Percentiles rank a stretch among this genome's conserved stretches.
These are phyloP conservation scores for Penaeus indicus DNA, from an alignment of 1,140 invertebrate species.

Conservation along the genomic window DNA sequence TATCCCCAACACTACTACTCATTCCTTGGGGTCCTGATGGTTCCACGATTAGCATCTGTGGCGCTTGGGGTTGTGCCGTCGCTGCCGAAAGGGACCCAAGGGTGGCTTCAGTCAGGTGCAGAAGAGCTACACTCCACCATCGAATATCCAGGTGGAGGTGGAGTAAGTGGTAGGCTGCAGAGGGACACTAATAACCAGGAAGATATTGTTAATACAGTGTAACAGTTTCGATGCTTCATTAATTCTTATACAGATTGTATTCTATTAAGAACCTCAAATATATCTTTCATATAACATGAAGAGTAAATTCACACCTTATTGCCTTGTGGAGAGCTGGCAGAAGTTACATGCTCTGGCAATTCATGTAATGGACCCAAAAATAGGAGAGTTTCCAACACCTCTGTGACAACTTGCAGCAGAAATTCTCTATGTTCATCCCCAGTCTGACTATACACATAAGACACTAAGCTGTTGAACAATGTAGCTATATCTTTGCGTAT, in stretches of 20 bases:
- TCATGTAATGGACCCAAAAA: constrained; percentile 43
- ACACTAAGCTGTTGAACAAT: constrained; percentile 1
- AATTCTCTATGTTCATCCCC: constrained; percentile 16
- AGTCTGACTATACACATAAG: not conserved
- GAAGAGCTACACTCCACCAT: constrained; percentile 67
- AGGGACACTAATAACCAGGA: constrained; percentile 64
- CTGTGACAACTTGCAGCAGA: not conserved
- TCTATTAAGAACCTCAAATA: not conserved
- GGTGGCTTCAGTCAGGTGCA: constrained; percentile 43
- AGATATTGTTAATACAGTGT: not conserved
- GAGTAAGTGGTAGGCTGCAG: constrained; percentile 67
- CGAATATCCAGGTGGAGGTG: constrained; percentile 68
- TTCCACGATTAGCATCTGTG: constrained; percentile 36
- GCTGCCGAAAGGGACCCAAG: constrained; percentile 8
- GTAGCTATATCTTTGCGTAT: not conserved
- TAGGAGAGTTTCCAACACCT: constrained; percentile 20
- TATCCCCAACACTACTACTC: constrained; percentile 8
- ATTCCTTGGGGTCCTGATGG: not conserved
- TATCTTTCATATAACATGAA: not conserved
- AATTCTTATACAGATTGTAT: not conserved
- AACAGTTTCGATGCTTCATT: not conserved
- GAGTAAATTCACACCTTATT: constrained; percentile 42
- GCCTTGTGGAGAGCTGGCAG: constrained; percentile 49
- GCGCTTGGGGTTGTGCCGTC: not conserved
- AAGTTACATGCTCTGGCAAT: constrained; percentile 48